Conservation (phyloP, 2,113 vertebrate genomes). For the Xenus cinereus region DNA sequence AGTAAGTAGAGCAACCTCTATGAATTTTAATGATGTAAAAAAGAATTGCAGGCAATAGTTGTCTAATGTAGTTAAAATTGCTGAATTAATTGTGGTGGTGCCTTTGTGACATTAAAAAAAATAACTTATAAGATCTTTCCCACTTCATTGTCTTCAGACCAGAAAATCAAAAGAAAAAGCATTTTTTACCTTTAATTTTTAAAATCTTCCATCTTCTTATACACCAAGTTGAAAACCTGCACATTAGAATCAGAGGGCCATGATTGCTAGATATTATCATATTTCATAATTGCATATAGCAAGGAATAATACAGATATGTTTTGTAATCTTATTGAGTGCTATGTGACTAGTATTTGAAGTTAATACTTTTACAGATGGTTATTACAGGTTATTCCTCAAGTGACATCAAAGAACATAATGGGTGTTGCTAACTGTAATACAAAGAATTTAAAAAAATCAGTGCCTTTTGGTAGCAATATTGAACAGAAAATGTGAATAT, state of each 20-base stretch:
- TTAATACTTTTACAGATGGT: not conserved
- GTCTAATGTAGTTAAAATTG: not conserved
- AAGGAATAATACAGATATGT: not conserved
- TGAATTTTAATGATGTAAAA: slow-evolving; percentile 2
- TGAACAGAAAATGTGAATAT: not conserved
- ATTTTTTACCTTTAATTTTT: not conserved
- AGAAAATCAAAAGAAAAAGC: not conserved
- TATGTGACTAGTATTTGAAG: not conserved
- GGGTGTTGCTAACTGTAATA: not conserved
- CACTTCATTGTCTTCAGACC: not conserved
- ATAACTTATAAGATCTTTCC: not conserved
- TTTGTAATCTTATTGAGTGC: not conserved
- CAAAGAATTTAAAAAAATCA: not conserved
- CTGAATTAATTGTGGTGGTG: not conserved
- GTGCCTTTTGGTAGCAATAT: not conserved
- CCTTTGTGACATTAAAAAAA: not conserved
- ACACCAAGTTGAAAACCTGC: not conserved
- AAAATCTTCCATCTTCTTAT: not conserved
- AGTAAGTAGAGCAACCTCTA: not conserved
- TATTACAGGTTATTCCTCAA: not conserved
- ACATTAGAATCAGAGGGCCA: not conserved
- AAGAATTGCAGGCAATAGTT: not conserved
- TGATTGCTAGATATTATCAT: not conserved
- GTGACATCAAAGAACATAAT: not conserved
- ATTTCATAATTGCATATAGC: not conserved